phyloP scores from a whole-genome alignment of 2,888 invertebrate genomes.

The Parnassius smintheus region DNA sequence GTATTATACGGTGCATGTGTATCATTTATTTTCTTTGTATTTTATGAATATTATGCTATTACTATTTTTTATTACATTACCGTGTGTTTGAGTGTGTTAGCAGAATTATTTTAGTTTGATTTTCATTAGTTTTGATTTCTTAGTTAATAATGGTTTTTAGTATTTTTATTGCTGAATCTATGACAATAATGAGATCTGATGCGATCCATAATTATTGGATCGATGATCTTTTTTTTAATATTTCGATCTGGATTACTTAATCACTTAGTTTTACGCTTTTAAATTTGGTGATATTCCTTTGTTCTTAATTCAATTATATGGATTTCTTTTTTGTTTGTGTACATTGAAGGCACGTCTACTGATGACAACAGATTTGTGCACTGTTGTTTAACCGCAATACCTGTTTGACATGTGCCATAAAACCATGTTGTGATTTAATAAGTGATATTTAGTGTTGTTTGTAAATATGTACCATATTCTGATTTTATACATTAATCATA shows the following conservation, averaged over 20 bases:
- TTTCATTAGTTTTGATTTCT: slow-evolving; percentile 71
- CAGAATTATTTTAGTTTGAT: slow-evolving; percentile 79
- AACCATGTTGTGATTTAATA: slow-evolving; percentile 79
- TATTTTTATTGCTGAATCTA: slow-evolving; percentile 76
- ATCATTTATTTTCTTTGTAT: slow-evolving; percentile 65
- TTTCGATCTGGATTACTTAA: slow-evolving; percentile 72
- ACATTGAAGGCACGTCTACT: slow-evolving; percentile 71
- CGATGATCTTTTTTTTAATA: slow-evolving; percentile 54
- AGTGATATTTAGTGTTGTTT: slow-evolving; percentile 80
- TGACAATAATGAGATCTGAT: slow-evolving; percentile 84
- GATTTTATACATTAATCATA: slow-evolving; percentile 64
- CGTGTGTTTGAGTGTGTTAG: slow-evolving; percentile 80
- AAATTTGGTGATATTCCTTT: slow-evolving; percentile 71
- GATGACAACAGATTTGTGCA: slow-evolving; percentile 33
- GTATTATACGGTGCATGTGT: slow-evolving; percentile 79
- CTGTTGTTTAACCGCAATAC: slow-evolving; percentile 49
- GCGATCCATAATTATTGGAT: slow-evolving; percentile 48
- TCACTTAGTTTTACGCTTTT: slow-evolving; percentile 56
- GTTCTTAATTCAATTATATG: slow-evolving; percentile 48
- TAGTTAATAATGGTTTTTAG: slow-evolving; percentile 77
- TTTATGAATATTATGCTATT: slow-evolving; percentile 75
- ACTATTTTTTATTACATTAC: slow-evolving; percentile 70
- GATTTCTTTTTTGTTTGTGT: slow-evolving; percentile 32
- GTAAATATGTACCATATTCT: slow-evolving; percentile 80
- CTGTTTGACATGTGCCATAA: slow-evolving; percentile 78